These are phyloP conservation scores for Parnassius apollo DNA, from an alignment of 2,888 invertebrate genomes.

Conservation along the genomic window DNA sequence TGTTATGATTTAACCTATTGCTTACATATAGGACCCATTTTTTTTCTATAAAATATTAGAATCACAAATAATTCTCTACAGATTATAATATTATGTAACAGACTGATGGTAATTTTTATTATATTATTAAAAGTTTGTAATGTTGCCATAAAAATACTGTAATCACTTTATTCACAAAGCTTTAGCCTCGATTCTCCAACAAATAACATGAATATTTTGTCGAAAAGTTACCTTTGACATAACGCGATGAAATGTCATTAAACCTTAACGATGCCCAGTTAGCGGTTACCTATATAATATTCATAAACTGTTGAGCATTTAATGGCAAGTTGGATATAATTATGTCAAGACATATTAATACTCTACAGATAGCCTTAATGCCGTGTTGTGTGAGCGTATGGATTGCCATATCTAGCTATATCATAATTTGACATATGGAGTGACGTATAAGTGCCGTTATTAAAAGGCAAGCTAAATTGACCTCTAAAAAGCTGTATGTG, in stretches of 20 bases:
- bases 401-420: background rate
- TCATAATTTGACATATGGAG: background rate
- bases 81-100: too few species aligned
- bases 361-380: background rate
- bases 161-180: too few species aligned
- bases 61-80: too few species aligned
- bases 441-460: too few species aligned
- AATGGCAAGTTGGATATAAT: slow-evolving; percentile 8
- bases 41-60: too few species aligned
- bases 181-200: slow-evolving; percentile 10
- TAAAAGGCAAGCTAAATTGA: too few species aligned
- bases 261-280: slow-evolving; percentile 21
- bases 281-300: slow-evolving; percentile 8
- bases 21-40: too few species aligned
- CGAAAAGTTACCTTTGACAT: slow-evolving; percentile 14
- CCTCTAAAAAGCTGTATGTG: too few species aligned
- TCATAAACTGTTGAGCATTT: slow-evolving; percentile 14
- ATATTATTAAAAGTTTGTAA: background rate
- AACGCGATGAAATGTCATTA: slow-evolving; percentile 26
- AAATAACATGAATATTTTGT: slow-evolving; percentile 7
- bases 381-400: background rate
- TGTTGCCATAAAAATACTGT: too few species aligned
- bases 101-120: too few species aligned
- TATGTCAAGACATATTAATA: background rate
- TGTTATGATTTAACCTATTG: too few species aligned